phyloP scores from a whole-genome alignment of 2,113 vertebrate genomes.

The Platanista minor region DNA sequence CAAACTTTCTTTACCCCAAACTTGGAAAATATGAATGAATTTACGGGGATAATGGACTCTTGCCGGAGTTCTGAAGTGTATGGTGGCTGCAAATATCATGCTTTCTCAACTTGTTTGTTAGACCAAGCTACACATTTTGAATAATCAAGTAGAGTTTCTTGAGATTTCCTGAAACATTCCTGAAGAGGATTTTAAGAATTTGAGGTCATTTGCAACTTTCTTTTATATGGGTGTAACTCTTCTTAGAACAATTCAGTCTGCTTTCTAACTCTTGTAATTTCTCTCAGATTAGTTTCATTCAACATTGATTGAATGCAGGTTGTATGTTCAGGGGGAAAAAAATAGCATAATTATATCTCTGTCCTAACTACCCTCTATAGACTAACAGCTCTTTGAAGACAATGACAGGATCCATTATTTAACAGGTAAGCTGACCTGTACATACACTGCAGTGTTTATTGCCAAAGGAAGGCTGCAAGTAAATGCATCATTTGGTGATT shows the following conservation, averaged over 20 bases:
- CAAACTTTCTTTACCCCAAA: background rate
- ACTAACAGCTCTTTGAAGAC: background rate
- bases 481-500: background rate
- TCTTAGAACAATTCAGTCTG: background rate
- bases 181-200: slow-evolving; percentile 22
- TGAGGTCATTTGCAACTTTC: background rate
- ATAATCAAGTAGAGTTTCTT: background rate
- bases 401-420: background rate
- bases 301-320: background rate
- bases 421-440: background rate
- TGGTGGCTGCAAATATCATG: background rate
- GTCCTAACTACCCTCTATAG: background rate
- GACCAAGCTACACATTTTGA: background rate
- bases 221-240: background rate
- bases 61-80: background rate
- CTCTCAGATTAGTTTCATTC: background rate
- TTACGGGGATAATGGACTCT: background rate
- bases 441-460: background rate
- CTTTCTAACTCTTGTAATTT: background rate
- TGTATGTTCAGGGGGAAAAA: background rate
- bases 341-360: background rate
- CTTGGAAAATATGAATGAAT: background rate
- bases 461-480: background rate
- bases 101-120: background rate
- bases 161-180: background rate